Evolutionary conservation across 2,797 vertebrate species (phyloP), one percentile per base, ranked within the genome.

Genomic region (Eupleurogrammus muticus): DNA sequence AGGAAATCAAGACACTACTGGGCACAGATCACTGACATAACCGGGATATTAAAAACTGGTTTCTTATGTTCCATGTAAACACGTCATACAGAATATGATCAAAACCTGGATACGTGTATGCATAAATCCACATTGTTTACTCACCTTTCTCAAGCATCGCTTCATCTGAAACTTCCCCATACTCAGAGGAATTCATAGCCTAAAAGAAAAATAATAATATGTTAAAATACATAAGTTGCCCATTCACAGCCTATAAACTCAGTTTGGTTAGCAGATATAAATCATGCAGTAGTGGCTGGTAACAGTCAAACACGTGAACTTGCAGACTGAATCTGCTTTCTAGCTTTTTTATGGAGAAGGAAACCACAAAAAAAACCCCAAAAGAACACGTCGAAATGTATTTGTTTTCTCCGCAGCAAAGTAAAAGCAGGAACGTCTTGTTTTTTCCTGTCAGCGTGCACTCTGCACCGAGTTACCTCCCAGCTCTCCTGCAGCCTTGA

Each of bases 151-250:
- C 91, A 84, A 90, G 88, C 84, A 91, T 90, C 0, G 82, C 88
- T 83, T 90, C 92, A 38, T 91, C 81, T 82, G 91, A 85, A 83
- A 86, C 80, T 60, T 86, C 90, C 76, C 86, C 91, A 92, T 91
- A 68, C 88, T 94, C 90, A 80, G 85, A 82, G 62, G 90, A 91
- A 93, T 89, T 94, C 94, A 95, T 95, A 90, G 91, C 92, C 94
- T 95, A 49, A 28, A 84, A 80, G 23, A 73, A 53, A 16, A 1
- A 40, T 40, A 44, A 17, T 9, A 28, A 57, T 14, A 60, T 9
- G 19, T 10, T 1, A 24, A 47, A 36, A n/a, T 17, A 9, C 38
- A 14, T 14, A 14, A 4, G 36, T 11, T 14, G 36, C 14, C 36
- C 10, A 11, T 13, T 1, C 36, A 1, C 9, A 9, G 11, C 34